These are phyloP conservation scores for Schlechtendalia chinensis DNA, from an alignment of 1,140 invertebrate species.

Conservation along the genomic window DNA sequence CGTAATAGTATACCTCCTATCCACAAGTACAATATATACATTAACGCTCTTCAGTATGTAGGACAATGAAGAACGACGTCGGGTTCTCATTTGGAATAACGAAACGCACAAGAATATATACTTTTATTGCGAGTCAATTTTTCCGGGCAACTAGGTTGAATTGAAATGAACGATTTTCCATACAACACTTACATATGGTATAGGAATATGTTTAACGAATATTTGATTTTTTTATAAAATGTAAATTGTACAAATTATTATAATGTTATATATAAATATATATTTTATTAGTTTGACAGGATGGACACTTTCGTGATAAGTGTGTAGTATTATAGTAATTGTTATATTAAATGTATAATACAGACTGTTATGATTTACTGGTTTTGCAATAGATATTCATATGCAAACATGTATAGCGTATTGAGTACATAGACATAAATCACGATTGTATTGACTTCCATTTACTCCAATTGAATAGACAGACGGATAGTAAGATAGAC, in stretches of 20 bases:
- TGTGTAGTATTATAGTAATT: too few species aligned
- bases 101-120: background rate
- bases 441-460: background rate
- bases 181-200: too few species aligned
- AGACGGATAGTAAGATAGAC: background rate
- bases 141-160: conserved; percentile 1
- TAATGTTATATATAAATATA: too few species aligned
- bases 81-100: conserved; percentile 1
- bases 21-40: background rate
- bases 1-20: background rate
- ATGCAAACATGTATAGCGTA: too few species aligned
- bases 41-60: conserved; percentile 25
- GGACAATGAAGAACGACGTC: background rate
- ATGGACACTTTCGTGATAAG: too few species aligned
- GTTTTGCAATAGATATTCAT: background rate
- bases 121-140: background rate
- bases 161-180: background rate
- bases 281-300: too few species aligned
- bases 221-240: too few species aligned
- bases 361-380: background rate
- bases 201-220: too few species aligned
- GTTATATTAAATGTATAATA: too few species aligned
- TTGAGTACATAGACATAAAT: conserved; percentile 1
- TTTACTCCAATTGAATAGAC: background rate
- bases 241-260: too few species aligned